A percentile compares a stretch with the other conserved stretches of the same genome.
These are phyloP conservation scores for Caenorhabditis sulstoni DNA, from an alignment of 2,888 invertebrate species.

Conservation along the genomic window DNA sequence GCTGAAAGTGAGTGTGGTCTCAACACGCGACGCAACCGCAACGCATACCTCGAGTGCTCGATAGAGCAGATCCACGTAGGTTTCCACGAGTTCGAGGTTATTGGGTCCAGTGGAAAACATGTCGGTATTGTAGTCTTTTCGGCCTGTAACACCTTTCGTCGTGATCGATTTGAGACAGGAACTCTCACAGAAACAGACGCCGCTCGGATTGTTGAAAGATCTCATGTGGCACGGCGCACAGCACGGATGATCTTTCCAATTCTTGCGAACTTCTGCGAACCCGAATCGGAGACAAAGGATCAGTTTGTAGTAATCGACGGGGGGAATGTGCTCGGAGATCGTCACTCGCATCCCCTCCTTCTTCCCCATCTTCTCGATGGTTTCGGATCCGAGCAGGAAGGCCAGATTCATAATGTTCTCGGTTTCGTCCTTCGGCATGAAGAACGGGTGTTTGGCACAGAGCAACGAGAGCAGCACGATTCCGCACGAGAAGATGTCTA, in stretches of 20 bases:
- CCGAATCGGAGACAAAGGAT: conserved; percentile 44
- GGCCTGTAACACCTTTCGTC: conserved; percentile 24
- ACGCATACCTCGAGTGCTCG: conserved; percentile 41
- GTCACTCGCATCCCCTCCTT: conserved; percentile 53
- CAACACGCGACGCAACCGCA: not conserved
- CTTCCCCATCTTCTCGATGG: conserved; percentile 45
- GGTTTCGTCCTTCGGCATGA: conserved; percentile 52
- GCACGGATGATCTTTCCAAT: no score
- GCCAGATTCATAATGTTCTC: conserved; percentile 57
- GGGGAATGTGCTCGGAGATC: conserved; percentile 28
- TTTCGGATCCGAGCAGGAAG: conserved; percentile 43
- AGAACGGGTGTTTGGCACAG: conserved; percentile 52
- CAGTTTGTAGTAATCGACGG: conserved; percentile 45
- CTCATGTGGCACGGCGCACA: conserved; percentile 1
- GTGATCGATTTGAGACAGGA: not conserved
- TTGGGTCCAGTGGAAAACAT: conserved; percentile 26
- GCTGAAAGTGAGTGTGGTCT: conserved; percentile 3
- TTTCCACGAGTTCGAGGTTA: conserved; percentile 20
- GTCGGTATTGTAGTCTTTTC: conserved; percentile 8
- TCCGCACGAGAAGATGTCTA: conserved; percentile 58
- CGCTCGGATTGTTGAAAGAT: conserved; percentile 17
- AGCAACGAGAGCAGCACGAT: conserved; percentile 47
- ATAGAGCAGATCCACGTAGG: conserved; percentile 55
- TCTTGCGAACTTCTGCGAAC: conserved; percentile 30
- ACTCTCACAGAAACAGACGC: conserved; percentile 50